A percentile compares a stretch with the other conserved stretches of the same genome.
phyloP scores from a whole-genome alignment of 2,797 vertebrate genomes.

The Oreochromis grahami region DNA sequence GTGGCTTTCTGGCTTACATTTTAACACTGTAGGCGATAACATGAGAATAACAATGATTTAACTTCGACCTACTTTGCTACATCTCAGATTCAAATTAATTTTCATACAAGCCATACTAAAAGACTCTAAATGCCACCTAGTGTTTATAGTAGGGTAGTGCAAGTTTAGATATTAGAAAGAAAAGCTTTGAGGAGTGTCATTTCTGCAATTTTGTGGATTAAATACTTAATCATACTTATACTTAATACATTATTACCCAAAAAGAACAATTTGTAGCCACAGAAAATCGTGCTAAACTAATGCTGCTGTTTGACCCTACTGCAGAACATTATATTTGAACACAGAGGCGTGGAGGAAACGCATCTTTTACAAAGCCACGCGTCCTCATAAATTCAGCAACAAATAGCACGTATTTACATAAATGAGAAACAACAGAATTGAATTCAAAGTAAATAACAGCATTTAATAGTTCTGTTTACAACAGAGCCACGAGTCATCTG shows the following conservation, averaged over 20 bases:
- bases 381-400: background rate
- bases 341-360: background rate
- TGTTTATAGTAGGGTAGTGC: slow-evolving; percentile 11
- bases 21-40: background rate
- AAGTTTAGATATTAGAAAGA: background rate
- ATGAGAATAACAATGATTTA: background rate
- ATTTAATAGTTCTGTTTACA: background rate
- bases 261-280: background rate
- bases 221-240: background rate
- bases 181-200: background rate
- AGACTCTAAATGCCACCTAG: slow-evolving; percentile 23
- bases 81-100: background rate
- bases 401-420: background rate
- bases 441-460: background rate
- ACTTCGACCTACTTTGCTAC: background rate
- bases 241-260: background rate
- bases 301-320: background rate
- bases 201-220: background rate
- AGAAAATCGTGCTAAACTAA: background rate
- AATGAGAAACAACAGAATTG: background rate
- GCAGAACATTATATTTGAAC: background rate
- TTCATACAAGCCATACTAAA: background rate
- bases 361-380: background rate
- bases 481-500: background rate
- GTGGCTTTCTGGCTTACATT: background rate